Base-by-base conservation (phyloP, 1,140 invertebrate genomes). In the Patella vulgata region DNA sequence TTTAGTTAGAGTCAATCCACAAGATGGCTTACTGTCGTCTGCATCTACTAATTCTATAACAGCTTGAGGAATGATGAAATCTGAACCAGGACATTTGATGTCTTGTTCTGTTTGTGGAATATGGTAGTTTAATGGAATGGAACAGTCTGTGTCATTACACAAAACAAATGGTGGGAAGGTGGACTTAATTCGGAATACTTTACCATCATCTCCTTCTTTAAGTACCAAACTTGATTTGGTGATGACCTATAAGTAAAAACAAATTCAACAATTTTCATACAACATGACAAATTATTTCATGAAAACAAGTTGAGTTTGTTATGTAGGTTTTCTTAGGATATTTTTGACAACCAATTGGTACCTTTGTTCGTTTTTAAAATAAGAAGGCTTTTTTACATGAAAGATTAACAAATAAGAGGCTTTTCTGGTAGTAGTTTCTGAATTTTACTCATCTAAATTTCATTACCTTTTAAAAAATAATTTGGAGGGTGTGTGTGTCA, bases 161-260 rank as follows among this genome's bases (percentile, higher is more conserved):
- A 73, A 40, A 12, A 69, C 59, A 11, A 54, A 52, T 12, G 71
- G 67, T 25, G 71, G 71, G 48, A 70, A 66, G 2, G 42, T 70
- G 36, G 68, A 47, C 14, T 53, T 31, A 5, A 61, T 51, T 11
- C 53, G 53, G 14, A 73, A 21, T 12, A 40, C 58, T 30, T 65
- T 59, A 28, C 59, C 63, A 19, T 43, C 39, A n/a, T 48, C 48
- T 17, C 71, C 71, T 51, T 72, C 70, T 17, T 12, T 57, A 1
- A 71, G 14, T 27, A 42, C 53, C 17, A 71, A 28, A 3, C 43
- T 46, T 30, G 51, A 53, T 12, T 25, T 39, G 19, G 66, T 59
- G 30, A 64, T 36, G 21, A 68, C 47, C 70, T 71, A 28, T 9
- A 59, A 52, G 23, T 30, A 19, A 50, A 47, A 42, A 51, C n/a